Evolutionary conservation across 1,140 invertebrate species (phyloP), one percentile per base, ranked within the genome.

Genomic region (Cataglyphis hispanica): DNA sequence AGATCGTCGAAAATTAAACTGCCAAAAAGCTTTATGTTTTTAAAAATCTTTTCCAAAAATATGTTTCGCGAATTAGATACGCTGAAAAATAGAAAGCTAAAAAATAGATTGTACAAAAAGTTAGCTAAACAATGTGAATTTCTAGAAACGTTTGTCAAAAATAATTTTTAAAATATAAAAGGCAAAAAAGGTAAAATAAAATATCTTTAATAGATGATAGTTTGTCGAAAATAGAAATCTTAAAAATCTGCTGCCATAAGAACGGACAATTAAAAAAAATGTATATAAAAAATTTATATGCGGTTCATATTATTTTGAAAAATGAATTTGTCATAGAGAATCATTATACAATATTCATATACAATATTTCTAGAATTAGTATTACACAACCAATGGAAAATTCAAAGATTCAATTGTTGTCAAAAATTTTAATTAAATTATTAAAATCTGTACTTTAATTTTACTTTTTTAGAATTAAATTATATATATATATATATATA

Each of bases 201-300:
- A 60, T 40, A 60, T 75, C 7, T 25, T 76, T 31, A 31, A 63
- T 63, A 43, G 19, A 50, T 19, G 43, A 27, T 31, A 31, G 11
- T 27, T 11, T 10, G n/a, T 8, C 3, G 2, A 63, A 63, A 77
- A 77, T 43, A 27, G 43, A 63, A 16, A 43, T 4, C 6, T 63
- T 77, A 31, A 77, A 43, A 43, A 77, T 77, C 43, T 27, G 13
- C 37, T n/a, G 22, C 61, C 61, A 37, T 61, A 19, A 43, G 43
- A 76, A 27, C 1, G 19, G 19, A 1, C 10, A 61, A 63, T 63
- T 31, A 0, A 1, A 43, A n/a, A 43, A 77, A 61, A n/a, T n/a
- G 13, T 22, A 13, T 11, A 11, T 2, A n/a, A 7, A 2, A 31
- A 43, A 63, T 31, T 60, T 31, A 31, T 40, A n/a, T 13, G 0